phyloP scores from a whole-genome alignment of 2,888 invertebrate genomes.

The Brassicogethes aeneus region DNA sequence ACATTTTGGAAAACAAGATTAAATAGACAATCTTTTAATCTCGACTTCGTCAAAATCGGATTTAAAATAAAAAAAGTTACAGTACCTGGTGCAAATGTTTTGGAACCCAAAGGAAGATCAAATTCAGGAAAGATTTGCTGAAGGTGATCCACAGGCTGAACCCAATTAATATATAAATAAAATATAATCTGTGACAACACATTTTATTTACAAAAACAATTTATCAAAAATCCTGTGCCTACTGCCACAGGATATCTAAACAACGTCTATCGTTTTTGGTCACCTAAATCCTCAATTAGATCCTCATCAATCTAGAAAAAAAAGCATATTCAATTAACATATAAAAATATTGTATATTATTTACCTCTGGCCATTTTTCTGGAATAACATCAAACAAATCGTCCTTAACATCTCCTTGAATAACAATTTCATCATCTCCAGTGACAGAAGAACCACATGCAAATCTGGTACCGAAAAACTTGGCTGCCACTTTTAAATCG shows the following conservation, averaged over 20 bases:
- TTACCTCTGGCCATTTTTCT: conserved; percentile 94
- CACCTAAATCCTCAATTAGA: conserved; percentile 84
- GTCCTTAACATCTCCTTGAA: conserved; percentile 98
- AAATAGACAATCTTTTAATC: too few relatives aligned
- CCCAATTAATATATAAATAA: too few relatives aligned
- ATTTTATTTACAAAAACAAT: conserved; percentile 5
- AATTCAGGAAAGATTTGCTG: conserved; percentile 86
- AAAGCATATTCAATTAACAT: conserved; percentile 53
- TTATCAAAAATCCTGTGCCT: too few relatives aligned
- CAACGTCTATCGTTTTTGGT: conserved; percentile 84
- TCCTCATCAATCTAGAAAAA: conserved; percentile 76
- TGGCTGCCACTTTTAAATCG: conserved; percentile 95
- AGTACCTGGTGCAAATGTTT: too few relatives aligned
- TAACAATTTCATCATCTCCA: conserved; percentile 98
- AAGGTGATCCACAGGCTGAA: conserved; percentile 83
- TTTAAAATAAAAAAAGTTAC: too few relatives aligned
- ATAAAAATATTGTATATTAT: conserved; percentile 33
- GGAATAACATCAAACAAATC: conserved; percentile 96
- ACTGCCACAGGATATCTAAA: too few relatives aligned
- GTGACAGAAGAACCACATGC: conserved; percentile 99
- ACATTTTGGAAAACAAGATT: too few relatives aligned
- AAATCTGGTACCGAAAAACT: conserved; percentile 95
- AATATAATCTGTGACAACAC: conserved; percentile 6
- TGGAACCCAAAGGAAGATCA: conserved; percentile 91
- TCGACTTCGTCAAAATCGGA: too few relatives aligned